Percentiles rank a stretch among this genome's conserved stretches.
These are phyloP conservation scores for Muscicapa striata DNA, from an alignment of 2,797 vertebrate genomes.

Conservation along the genomic window DNA sequence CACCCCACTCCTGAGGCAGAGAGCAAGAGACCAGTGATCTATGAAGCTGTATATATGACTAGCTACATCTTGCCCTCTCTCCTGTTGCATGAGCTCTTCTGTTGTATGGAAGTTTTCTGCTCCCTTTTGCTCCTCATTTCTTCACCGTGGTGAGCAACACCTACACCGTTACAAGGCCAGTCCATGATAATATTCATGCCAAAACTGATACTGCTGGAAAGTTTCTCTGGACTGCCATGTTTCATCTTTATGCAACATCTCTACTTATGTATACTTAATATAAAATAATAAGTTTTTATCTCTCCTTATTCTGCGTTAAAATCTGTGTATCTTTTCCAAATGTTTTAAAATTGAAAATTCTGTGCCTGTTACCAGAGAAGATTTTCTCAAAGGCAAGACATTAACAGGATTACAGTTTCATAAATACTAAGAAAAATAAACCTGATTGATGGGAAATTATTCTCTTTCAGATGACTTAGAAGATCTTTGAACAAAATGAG, in stretches of 20 bases:
- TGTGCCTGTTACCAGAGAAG: not conserved
- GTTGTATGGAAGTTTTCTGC: not conserved
- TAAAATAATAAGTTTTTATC: not conserved
- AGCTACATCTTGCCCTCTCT: not conserved
- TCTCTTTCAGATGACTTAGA: not conserved
- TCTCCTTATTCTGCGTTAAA: not conserved
- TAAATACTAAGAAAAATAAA: not conserved
- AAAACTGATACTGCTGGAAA: not conserved
- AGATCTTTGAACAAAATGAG: not conserved
- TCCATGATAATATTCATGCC: accelerated
- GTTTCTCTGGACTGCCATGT: not conserved
- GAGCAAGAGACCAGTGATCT: not conserved
- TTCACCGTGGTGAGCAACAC: not conserved
- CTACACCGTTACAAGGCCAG: not conserved
- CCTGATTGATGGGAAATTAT: not conserved
- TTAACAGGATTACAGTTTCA: not conserved
- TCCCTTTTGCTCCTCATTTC: not conserved
- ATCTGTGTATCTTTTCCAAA: not conserved
- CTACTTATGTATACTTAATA: not conserved
- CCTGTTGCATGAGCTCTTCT: not conserved
- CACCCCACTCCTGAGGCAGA: not conserved
- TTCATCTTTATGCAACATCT: not conserved
- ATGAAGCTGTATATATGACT: not conserved
- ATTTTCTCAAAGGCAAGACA: not conserved
- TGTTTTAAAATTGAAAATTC: not conserved